Conservation (phyloP, 2,888 invertebrate genomes). For the Lasioglossum figueresi region DNA sequence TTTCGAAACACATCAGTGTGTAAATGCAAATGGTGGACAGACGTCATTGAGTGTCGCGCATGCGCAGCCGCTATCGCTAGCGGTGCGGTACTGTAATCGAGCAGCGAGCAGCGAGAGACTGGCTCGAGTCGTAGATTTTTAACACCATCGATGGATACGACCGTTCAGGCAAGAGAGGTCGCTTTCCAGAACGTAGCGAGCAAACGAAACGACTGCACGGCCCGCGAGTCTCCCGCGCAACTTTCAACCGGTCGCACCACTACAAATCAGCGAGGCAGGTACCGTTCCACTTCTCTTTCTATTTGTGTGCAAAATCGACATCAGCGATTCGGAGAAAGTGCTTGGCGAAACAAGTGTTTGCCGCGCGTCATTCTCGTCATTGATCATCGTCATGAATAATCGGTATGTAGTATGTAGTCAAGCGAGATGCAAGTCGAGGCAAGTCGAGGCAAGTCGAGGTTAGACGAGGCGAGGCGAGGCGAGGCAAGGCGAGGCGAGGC, state of each 20-base stretch:
- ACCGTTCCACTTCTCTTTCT: neutral
- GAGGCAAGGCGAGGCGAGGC: neutral
- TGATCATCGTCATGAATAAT: neutral
- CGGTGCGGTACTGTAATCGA: conserved; percentile 7
- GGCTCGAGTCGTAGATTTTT: conserved; percentile 7
- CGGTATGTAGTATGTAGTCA: neutral
- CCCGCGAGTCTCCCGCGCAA: neutral
- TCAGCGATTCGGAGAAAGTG: neutral
- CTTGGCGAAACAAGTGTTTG: neutral
- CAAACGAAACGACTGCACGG: neutral
- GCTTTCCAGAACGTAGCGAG: neutral
- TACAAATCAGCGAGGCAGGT: neutral
- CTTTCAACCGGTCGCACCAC: neutral
- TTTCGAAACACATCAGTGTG: conserved; percentile 4
- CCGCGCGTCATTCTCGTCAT: neutral
- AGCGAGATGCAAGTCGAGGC: neutral
- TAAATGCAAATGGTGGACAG: conserved; percentile 23
- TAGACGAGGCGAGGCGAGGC: neutral
- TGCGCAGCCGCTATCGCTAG: conserved; percentile 34
- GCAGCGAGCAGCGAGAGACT: neutral
- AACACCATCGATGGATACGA: neutral
- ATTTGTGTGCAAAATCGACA: neutral
- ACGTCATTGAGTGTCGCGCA: conserved; percentile 51
- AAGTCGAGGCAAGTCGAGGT: neutral
- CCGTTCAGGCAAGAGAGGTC: neutral